Evolutionary conservation across 2,113 vertebrate genomes (phyloP).

Genomic region (Indicator indicator): DNA sequence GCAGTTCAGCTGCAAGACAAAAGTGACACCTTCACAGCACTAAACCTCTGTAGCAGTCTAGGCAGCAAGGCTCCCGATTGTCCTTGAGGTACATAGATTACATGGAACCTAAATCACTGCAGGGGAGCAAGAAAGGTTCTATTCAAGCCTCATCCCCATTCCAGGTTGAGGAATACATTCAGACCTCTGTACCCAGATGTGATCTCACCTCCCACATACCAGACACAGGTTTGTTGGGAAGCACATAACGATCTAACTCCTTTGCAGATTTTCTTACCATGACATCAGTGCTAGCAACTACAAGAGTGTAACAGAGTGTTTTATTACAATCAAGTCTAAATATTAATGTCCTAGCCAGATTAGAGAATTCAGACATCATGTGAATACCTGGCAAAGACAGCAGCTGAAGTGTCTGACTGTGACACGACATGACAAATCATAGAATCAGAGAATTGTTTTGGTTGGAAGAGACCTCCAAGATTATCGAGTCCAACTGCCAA

Average conservation of each 20-base stretch:
- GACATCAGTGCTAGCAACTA: not conserved
- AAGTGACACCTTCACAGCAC: not conserved
- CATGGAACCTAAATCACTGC: fast-evolving
- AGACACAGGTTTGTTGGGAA: not conserved
- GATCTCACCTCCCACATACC: not conserved
- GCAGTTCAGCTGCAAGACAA: not conserved
- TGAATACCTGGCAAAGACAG: not conserved
- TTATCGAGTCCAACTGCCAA: too few relatives aligned
- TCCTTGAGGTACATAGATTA: not conserved
- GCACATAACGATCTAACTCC: fast-evolving
- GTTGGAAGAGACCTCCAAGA: too few relatives aligned
- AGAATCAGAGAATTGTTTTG: too few relatives aligned
- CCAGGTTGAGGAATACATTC: not conserved
- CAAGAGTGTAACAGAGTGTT: not conserved
- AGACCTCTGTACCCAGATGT: not conserved
- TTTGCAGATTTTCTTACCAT: not conserved
- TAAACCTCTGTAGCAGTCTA: not conserved
- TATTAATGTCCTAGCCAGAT: not conserved
- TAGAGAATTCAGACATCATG: not conserved
- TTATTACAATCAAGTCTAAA: not conserved
- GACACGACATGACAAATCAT: not conserved
- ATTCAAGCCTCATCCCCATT: not conserved
- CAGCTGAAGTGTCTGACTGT: not conserved
- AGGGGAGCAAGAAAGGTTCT: not conserved
- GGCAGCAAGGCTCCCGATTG: not conserved